These are phyloP conservation scores for Falco peregrinus DNA, from an alignment of 2,797 vertebrate species.

Conservation along the genomic window DNA sequence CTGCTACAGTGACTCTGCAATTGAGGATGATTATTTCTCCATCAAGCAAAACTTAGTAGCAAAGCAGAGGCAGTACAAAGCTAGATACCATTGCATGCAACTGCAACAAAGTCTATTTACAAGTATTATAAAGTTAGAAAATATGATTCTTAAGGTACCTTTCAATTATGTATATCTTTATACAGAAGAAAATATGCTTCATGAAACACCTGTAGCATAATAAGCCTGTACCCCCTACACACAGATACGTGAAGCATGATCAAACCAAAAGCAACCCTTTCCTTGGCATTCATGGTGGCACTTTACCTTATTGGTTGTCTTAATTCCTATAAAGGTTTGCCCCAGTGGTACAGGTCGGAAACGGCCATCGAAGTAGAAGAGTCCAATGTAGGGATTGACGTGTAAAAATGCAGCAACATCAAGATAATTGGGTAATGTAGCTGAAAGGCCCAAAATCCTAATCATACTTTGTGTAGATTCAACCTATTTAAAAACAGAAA, in stretches of 20 bases:
- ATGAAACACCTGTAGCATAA: not conserved
- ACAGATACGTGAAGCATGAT: not conserved
- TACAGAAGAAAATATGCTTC: not conserved
- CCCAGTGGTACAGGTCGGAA: conserved; percentile 96
- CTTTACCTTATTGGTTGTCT: conserved; percentile 91
- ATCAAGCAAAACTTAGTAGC: not conserved
- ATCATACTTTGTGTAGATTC: conserved; percentile 99
- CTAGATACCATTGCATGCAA: not conserved
- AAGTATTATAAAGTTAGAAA: not conserved
- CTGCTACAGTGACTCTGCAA: not conserved
- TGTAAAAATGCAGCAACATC: conserved; percentile 95
- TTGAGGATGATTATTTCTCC: not conserved
- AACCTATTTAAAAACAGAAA: conserved; percentile 81
- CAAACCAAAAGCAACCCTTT: not conserved
- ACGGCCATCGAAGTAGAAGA: conserved; percentile 95
- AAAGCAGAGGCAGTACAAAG: not conserved
- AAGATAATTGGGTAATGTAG: conserved; percentile 96
- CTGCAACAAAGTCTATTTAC: not conserved
- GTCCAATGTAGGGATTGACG: conserved; percentile 94
- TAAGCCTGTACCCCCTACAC: not conserved
- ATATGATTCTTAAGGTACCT: not conserved
- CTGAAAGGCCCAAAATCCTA: conserved; percentile 95
- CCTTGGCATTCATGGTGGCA: not conserved
- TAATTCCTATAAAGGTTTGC: conserved; percentile 95
- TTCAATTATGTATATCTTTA: not conserved